Base-by-base conservation (phyloP, 2,113 vertebrate species). In the Brevimyrus niger region DNA sequence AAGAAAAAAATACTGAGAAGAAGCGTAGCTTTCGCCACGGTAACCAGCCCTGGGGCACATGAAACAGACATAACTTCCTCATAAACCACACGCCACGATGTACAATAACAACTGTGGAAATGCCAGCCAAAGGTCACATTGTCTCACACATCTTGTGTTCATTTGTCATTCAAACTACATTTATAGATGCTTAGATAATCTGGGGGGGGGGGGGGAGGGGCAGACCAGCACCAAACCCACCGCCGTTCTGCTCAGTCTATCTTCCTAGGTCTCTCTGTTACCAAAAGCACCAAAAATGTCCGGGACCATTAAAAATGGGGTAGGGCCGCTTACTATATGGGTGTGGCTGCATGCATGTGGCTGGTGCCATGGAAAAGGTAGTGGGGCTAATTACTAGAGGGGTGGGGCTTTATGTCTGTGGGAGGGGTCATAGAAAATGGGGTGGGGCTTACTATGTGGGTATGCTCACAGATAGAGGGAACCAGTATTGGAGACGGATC, bases 101-200 rank as follows among this genome's bases (percentile, higher is more conserved):
- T 84, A 87, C 31, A 50, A 85, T 27, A 47, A 85, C 46, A 31
- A 86, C 85, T 51, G 47, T 17, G 85, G 50, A 35, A 53, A 87
- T 87, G 85, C 38, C 85, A 87, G 48, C 85, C 13, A 86, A 51
- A 86, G 85, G 85, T 86, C 85, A 86, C 46, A 31, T 86, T 48
- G 85, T 35, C n/a, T 51, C 13, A 86, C 6, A 35, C 84, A 51
- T 51, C 46, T 86, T 51, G 23, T 86, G n/a, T 27, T 86, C 84
- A 86, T 86, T 86, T 86, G 84, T 51, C 44, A 47, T 50, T 48
- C 84, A 86, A 53, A 35, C 23, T 31, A 35, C 46, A 86, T 31
- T 46, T 48, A 86, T 13, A 51, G 48, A 51, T n/a, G 19, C 44
- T 35, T 86, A 35, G 47, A 86, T 85, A 85, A 48, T 48, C 82